These are phyloP conservation scores for Prunella strophiata DNA, from an alignment of 2,797 vertebrate genomes.

Conservation along the genomic window DNA sequence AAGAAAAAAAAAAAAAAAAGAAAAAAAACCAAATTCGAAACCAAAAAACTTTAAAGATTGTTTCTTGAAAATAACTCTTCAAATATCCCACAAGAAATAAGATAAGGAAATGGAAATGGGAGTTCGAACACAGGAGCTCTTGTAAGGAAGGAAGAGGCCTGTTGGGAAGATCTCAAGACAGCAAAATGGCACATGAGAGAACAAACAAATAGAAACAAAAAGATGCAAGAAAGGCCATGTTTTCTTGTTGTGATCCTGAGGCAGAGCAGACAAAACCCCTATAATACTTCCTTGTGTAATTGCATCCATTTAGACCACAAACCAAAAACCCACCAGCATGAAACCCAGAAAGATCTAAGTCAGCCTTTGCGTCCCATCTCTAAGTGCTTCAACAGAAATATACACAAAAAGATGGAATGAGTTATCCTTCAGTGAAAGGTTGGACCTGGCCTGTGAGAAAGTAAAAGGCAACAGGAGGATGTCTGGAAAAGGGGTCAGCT, in stretches of 20 bases:
- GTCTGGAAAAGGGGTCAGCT: fast-evolving
- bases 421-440: neutral
- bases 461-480: neutral
- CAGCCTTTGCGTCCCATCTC: neutral
- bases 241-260: neutral
- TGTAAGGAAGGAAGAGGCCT: neutral
- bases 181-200: neutral
- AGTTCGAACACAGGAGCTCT: neutral
- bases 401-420: neutral
- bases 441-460: neutral
- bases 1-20: too few relatives aligned
- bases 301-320: neutral
- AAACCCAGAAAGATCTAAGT: neutral
- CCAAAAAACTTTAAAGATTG: neutral
- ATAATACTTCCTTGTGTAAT: neutral
- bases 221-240: neutral
- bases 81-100: neutral
- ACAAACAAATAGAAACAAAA: neutral
- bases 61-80: neutral
- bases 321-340: neutral
- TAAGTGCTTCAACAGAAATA: neutral
- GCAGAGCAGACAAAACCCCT: neutral
- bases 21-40: too few relatives aligned
- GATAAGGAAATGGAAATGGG: neutral
- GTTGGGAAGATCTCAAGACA: neutral